Evolutionary conservation across 2,888 invertebrate species (phyloP), one percentile per base, ranked within the genome.

Genomic region (Eristalis tenax): DNA sequence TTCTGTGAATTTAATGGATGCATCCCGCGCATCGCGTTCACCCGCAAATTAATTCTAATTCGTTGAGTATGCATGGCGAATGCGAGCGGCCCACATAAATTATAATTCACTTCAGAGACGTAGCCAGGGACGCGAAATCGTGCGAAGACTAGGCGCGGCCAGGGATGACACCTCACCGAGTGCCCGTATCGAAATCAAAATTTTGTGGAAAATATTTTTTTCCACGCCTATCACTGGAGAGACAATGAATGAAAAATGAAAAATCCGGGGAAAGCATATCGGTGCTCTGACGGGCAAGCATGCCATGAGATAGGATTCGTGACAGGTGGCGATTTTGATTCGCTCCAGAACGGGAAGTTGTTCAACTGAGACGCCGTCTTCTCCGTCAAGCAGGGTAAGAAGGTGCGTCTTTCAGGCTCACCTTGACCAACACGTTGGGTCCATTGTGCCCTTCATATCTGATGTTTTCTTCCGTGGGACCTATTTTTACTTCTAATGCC

Each of bases 21-120:
- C 77, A 77, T 50, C 50, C 50, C n/a, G n/a, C 50, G 50, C 18
- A 50, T 50, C 50, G 50, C 18, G 50, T 8, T 18, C 69, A 22
- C 15, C 22, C 66, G 65, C 66, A 22, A 59, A 75, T 28, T 59
- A 66, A 66, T 74, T 74, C 64, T 38, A 56, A 64, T 74, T 64
- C 64, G 56, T 35, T 59, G 75, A 40, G 76, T 61, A 63, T 63
- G 69, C 69, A 77, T 69, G 35, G 63, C 63, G 64, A 77, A 77
- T 32, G 61, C 40, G 40, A 38, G 66, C 23, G 11, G n/a, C 1
- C n/a, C 1, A 23, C 66, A 32, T 56, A 56, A 64, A 56, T 65
- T 43, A 50, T 43, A 69, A 66, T 75, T 61, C 26, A 68, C 32
- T 61, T 68, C 22, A 22, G 11, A 75, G 40, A 8, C 32, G 28